Evolutionary conservation across 2,113 vertebrate genomes (phyloP).

Genomic region (Physeter macrocephalus): DNA sequence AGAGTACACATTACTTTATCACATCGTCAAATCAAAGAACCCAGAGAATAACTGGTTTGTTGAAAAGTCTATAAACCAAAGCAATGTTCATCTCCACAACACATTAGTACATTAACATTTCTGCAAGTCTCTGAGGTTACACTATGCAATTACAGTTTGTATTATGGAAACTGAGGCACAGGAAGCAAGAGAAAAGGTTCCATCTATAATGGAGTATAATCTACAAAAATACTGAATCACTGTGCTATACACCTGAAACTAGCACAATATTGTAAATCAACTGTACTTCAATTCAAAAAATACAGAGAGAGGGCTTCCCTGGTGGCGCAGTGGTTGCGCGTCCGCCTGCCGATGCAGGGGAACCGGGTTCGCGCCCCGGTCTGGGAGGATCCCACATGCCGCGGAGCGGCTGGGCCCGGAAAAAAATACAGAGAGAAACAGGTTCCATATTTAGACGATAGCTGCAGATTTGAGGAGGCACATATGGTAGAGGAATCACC

Average conservation of each 20-base stretch:
- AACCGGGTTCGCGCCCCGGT: no score
- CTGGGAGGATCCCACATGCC: no score
- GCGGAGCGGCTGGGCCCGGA: no score
- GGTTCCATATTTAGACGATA: not conserved
- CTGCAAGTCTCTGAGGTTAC: not conserved
- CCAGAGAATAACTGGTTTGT: not conserved
- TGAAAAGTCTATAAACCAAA: not conserved
- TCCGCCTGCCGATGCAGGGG: no score
- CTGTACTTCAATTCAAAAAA: not conserved
- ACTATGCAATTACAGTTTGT: not conserved
- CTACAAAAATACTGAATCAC: not conserved
- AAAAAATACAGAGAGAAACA: not conserved
- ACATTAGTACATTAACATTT: not conserved
- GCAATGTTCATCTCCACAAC: not conserved
- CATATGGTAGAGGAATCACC: not conserved
- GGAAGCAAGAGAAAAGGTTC: not conserved
- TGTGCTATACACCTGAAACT: not conserved
- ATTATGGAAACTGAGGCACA: conserved; percentile 42
- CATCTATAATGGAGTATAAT: not conserved
- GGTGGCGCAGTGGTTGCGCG: no score
- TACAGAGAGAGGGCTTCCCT: no score
- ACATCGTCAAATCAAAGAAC: not conserved
- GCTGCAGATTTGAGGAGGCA: not conserved
- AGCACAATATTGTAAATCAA: not conserved
- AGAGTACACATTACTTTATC: not conserved